Base-by-base conservation (phyloP, 2,888 invertebrate species). In the Tiphia femorata region DNA sequence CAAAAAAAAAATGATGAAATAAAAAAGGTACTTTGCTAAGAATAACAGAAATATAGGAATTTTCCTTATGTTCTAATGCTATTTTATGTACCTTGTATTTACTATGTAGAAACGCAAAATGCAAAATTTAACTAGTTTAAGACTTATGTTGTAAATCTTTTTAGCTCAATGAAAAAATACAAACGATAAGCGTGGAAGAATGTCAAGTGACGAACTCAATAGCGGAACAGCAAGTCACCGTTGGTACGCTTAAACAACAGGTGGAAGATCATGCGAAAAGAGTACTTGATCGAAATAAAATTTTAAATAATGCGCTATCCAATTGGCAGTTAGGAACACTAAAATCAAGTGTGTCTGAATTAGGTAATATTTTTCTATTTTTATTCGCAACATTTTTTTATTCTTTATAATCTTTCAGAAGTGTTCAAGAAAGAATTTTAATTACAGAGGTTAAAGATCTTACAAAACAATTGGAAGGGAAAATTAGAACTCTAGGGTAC, bases 221-320 rank as follows among this genome's bases (percentile, higher is more conserved):
- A 37, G 82, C 84, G 37, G 82, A 84, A 23, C 73, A 80, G 56
- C 85, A 85, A 70, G 76, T 84, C 10, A 72, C 76, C 29, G 73
- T 86, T 49, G 88, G 87, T 14, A 84, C 84, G 47, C 75, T 86
- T 20, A 81, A 84, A 66, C 83, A 85, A 61, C 86, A 86, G 67
- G 81, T 86, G 63, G 77, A 83, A 41, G 84, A 84, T 60, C 78
- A 85, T 35, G 72, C 78, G 10, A 73, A 68, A 21, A 84, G 76
- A 69, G 71, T 85, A 40, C 33, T 64, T 7, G 72, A 83, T 70
- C 75, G 86, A 73, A 78, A 84, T 71, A 38, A 74, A 53, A 63
- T 81, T 10, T 73, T 87, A 33, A 73, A 77, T 35, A 76, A 80
- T 42, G 71, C 83, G 25, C 70, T 84, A 43, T 51, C 66, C 17